phyloP scores from a whole-genome alignment of 2,888 invertebrate genomes.

The Petrophora chlorosata region DNA sequence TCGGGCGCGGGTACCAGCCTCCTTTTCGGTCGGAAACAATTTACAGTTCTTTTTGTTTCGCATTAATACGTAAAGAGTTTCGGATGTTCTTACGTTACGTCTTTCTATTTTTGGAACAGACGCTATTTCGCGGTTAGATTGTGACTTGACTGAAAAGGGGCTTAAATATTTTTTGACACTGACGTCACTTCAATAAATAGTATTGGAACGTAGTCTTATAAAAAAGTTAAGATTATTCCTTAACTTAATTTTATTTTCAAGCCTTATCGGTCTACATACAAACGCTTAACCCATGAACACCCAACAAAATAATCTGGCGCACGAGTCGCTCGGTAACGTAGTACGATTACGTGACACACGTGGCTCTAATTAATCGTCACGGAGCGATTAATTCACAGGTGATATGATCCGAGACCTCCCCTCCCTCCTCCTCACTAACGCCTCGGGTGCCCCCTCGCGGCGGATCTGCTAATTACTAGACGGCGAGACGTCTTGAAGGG shows the following conservation, averaged over 20 bases:
- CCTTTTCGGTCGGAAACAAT: conserved; percentile 9
- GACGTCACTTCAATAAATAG: background rate
- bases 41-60: conserved; percentile 17
- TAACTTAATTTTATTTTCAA: too few species aligned
- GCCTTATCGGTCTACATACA: too few species aligned
- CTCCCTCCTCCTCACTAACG: conserved; percentile 13
- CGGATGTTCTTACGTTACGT: conserved; percentile 14
- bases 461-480: conserved; percentile 64
- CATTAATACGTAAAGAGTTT: conserved; percentile 23
- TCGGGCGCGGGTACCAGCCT: conserved; percentile 38
- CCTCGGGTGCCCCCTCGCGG: conserved; percentile 38
- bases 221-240: too few species aligned
- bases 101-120: conserved; percentile 2
- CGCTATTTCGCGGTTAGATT: background rate
- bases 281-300: background rate
- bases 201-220: too few species aligned
- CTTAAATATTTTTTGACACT: too few species aligned
- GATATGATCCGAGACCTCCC: conserved; percentile 71
- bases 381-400: conserved; percentile 77
- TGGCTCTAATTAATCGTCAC: conserved; percentile 78
- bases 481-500: conserved; percentile 63
- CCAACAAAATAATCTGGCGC: conserved; percentile 16
- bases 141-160: too few species aligned
- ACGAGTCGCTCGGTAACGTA: conserved; percentile 48
- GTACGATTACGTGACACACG: conserved; percentile 57